Evolutionary conservation across 1,140 invertebrate genomes (phyloP).

Genomic region (Pollicipes pollicipes): DNA sequence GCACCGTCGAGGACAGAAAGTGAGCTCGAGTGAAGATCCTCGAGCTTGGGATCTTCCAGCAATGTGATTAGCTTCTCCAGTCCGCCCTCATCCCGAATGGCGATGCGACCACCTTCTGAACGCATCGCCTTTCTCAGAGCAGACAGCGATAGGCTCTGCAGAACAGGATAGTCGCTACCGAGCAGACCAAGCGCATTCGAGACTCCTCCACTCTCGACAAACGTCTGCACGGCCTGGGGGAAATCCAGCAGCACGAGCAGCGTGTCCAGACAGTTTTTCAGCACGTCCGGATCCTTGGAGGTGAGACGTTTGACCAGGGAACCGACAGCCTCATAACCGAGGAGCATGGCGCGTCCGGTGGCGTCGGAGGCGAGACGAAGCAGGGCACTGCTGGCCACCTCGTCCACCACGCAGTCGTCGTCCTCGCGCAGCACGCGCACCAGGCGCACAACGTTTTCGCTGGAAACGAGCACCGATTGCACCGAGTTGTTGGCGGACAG

Average conservation of each 20-base stretch:
- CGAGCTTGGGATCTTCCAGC: not conserved
- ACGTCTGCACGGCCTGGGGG: not conserved
- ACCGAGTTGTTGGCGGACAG: not conserved
- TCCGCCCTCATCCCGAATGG: not conserved
- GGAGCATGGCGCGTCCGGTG: not conserved
- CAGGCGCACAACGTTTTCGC: not conserved
- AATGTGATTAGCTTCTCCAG: not conserved
- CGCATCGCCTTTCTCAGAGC: not conserved
- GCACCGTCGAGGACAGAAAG: not conserved
- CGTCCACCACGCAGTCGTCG: not conserved
- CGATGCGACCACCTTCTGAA: not conserved
- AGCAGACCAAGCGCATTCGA: not conserved
- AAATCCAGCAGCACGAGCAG: not conserved
- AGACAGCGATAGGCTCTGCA: not conserved
- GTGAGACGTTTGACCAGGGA: not conserved
- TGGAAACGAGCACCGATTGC: not conserved
- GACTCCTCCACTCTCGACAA: not conserved
- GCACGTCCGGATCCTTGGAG: not conserved
- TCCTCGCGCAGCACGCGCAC: not conserved
- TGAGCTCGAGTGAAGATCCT: not conserved
- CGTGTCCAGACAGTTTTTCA: not conserved
- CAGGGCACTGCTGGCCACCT: not conserved
- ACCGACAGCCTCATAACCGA: not conserved
- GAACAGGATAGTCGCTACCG: not conserved
- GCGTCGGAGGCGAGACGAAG: not conserved